Base-by-base conservation (phyloP, 2,888 invertebrate species). In the Mactromeris polynyma region DNA sequence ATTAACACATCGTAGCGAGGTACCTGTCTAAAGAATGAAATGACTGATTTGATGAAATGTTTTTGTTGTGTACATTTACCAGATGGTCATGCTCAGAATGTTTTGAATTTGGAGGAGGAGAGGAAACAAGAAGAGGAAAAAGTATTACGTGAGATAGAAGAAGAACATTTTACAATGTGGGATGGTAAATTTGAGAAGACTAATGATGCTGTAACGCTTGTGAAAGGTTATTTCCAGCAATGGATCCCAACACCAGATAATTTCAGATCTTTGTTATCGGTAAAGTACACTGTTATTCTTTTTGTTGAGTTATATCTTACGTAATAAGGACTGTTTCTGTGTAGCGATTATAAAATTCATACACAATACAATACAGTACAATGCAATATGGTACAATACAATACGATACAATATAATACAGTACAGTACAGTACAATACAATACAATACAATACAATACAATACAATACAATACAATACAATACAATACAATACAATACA, bases 191-290 rank as follows among this genome's bases (percentile, higher is more conserved):
- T 91, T 89, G 92, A 93, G 69, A 93, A 93, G 69, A 93, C 91
- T 3, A 91, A 92, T 46, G 92, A 93, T 69, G 91, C 93, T 54
- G 94, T 95, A 92, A 95, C 94, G n/a, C 89, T 95, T n/a, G 93
- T 94, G 36, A 94, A 94, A 85, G 95, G 95, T 1, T 94, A 93
- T 89, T 94, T 95, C 86, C 94, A 95, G 42, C 95, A 95, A 84
- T 95, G 95, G 95, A 93, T 95, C 4, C 93, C 94, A 11, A 94
- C 93, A 9, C 95, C 95, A 46, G 95, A 95, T 42, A 94, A 95
- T 83, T 95, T 95, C 91, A 88, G 92, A 86, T 92, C 94, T 38
- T 89, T 94, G 14, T 87, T 94, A 14, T 86, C 92, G 84, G 94
- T 94, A 90, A 81, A 81, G 33, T 7, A 33, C 69, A 21, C 26